These are phyloP conservation scores for Nannobrachium achirus DNA, from an alignment of 2,113 vertebrate genomes.

Conservation along the genomic window DNA sequence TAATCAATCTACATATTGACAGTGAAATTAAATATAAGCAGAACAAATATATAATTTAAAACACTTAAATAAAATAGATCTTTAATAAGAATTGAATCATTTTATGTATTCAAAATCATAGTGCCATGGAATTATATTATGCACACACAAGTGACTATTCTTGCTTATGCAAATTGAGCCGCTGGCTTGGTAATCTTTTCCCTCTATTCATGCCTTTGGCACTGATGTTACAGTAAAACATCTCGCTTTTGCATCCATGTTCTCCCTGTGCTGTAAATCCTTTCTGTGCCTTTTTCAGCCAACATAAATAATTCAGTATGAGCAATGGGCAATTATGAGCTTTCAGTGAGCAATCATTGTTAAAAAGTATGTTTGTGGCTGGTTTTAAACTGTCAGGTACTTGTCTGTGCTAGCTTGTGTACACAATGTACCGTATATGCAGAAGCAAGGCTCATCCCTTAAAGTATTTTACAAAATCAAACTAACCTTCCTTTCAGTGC, in stretches of 20 bases:
- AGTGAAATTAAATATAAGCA: too few species aligned
- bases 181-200: slow-evolving; percentile 1
- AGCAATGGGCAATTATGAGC: too few species aligned
- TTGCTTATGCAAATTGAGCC: slow-evolving; percentile 1
- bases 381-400: background rate
- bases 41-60: too few species aligned
- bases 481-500: background rate
- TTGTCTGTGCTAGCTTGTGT: slow-evolving; percentile 35
- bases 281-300: background rate
- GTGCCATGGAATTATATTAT: too few species aligned
- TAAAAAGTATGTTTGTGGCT: slow-evolving; percentile 11
- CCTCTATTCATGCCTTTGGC: slow-evolving; percentile 2
- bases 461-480: background rate
- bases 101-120: too few species aligned
- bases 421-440: slow-evolving; percentile 54
- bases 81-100: too few species aligned
- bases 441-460: slow-evolving; percentile 36
- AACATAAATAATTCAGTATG: too few species aligned
- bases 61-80: too few species aligned
- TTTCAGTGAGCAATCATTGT: slow-evolving; percentile 2
- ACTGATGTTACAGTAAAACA: background rate
- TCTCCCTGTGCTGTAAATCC: background rate
- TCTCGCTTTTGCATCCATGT: slow-evolving; percentile 25
- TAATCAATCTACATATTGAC: too few species aligned
- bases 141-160: too few species aligned